Percentiles rank a stretch among this genome's conserved stretches.
These are phyloP conservation scores for Acleris holmiana DNA, from an alignment of 2,888 invertebrate genomes.

Conservation along the genomic window DNA sequence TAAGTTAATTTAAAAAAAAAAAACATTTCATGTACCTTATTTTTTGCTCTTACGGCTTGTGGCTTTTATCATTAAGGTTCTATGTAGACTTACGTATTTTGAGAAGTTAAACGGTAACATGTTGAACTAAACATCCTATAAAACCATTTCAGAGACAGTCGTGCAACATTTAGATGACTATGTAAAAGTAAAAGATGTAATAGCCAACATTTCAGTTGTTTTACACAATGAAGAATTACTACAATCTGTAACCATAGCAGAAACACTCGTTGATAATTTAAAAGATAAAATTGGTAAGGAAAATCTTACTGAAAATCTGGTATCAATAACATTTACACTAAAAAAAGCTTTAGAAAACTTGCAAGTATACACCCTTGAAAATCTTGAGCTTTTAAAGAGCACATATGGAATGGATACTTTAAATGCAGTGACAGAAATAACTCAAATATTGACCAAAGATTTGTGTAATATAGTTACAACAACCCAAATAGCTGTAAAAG, in stretches of 20 bases:
- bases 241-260: conserved; percentile 15
- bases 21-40: too few relatives aligned
- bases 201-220: background rate
- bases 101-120: background rate
- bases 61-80: too few relatives aligned
- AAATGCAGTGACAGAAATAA: background rate
- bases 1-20: too few relatives aligned
- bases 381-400: background rate
- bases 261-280: conserved; percentile 1
- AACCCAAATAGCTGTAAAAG: background rate
- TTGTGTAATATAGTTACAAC: background rate
- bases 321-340: conserved; percentile 3
- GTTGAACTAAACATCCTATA: background rate
- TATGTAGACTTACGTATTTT: too few relatives aligned
- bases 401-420: background rate
- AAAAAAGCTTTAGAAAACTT: conserved; percentile 12
- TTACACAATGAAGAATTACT: conserved; percentile 11
- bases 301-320: background rate
- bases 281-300: conserved; percentile 1
- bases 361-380: conserved; percentile 6
- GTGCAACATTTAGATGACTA: conserved; percentile 24
- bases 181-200: conserved; percentile 2
- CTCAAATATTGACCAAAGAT: background rate
- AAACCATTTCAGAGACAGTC: conserved; percentile 24
- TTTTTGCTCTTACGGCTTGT: too few relatives aligned